Conservation (phyloP, 37 sponge, comb jelly and placozoan species). For the Agelas oroides region DNA sequence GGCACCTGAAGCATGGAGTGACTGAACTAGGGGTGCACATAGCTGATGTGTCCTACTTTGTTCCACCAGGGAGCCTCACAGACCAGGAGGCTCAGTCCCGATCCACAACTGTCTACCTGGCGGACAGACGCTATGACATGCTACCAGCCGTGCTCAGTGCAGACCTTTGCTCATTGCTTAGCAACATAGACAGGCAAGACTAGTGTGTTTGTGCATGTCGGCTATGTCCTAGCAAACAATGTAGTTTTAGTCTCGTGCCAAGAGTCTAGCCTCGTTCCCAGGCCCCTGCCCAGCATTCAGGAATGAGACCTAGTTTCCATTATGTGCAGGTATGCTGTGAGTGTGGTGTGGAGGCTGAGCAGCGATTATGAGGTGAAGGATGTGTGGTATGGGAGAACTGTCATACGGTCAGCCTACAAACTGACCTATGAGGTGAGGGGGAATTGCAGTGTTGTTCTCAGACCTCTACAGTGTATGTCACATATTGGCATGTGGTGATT, state of each 20-base stretch:
- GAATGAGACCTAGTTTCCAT: no score
- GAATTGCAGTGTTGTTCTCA: no score
- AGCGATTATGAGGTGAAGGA: conserved; percentile 32
- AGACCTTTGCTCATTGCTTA: conserved; percentile 78
- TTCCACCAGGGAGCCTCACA: conserved; percentile 51
- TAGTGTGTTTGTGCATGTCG: background rate
- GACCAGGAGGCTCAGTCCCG: conserved; percentile 64
- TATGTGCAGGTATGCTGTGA: conserved; percentile 73
- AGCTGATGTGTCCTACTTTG: conserved; percentile 89
- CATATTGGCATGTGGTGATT: no score
- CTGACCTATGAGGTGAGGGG: conserved; percentile 81
- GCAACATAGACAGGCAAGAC: conserved; percentile 68
- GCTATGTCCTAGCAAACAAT: background rate
- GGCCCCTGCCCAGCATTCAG: no score
- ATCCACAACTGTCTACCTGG: conserved; percentile 80
- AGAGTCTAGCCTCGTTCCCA: no score
- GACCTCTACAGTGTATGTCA: no score
- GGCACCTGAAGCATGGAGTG: conserved; percentile 51
- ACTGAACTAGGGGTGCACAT: conserved; percentile 87
- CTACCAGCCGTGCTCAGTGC: conserved; percentile 73
- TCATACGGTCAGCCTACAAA: conserved; percentile 79
- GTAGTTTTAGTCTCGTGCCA: no score
- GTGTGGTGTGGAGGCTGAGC: conserved; percentile 71
- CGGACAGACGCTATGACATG: conserved; percentile 83
- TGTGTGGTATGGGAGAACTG: conserved; percentile 81